A percentile compares a stretch with the other conserved stretches of the same genome.
These are phyloP conservation scores for Mormyrops attenuatus DNA, from an alignment of 2,797 vertebrate genomes.

Conservation along the genomic window DNA sequence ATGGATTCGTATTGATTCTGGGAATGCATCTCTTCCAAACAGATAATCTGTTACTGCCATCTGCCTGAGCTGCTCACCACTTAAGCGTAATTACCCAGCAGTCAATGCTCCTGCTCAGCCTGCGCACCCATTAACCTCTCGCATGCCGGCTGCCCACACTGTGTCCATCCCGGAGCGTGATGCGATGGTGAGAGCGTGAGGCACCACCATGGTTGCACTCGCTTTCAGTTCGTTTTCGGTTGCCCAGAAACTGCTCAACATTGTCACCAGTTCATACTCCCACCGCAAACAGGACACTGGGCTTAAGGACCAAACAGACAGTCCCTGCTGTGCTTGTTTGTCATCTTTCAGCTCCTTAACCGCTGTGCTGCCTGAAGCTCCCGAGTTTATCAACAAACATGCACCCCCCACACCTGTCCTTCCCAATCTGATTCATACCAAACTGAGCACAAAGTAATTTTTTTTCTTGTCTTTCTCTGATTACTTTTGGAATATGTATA, in stretches of 20 bases:
- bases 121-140: slow-evolving; percentile 46
- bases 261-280: not conserved
- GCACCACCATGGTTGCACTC: not conserved
- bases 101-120: slow-evolving; percentile 42
- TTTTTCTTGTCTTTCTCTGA: slow-evolving; percentile 37
- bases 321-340: not conserved
- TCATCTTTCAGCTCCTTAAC: not conserved
- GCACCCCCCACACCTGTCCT: not conserved
- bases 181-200: not conserved
- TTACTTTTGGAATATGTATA: slow-evolving; percentile 34
- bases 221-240: not conserved
- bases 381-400: not conserved
- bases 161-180: not conserved
- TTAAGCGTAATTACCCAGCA: slow-evolving; percentile 61
- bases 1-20: slow-evolving; percentile 71
- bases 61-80: slow-evolving; percentile 55
- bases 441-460: slow-evolving; percentile 23
- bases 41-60: slow-evolving; percentile 64
- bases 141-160: slow-evolving; percentile 23
- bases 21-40: slow-evolving; percentile 56
- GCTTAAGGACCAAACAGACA: not conserved
- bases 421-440: slow-evolving; percentile 3
- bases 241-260: not conserved
- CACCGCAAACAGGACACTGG: not conserved
- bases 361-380: not conserved